Evolutionary conservation across 2,888 invertebrate species (phyloP).

Genomic region (Baronia brevicornis): DNA sequence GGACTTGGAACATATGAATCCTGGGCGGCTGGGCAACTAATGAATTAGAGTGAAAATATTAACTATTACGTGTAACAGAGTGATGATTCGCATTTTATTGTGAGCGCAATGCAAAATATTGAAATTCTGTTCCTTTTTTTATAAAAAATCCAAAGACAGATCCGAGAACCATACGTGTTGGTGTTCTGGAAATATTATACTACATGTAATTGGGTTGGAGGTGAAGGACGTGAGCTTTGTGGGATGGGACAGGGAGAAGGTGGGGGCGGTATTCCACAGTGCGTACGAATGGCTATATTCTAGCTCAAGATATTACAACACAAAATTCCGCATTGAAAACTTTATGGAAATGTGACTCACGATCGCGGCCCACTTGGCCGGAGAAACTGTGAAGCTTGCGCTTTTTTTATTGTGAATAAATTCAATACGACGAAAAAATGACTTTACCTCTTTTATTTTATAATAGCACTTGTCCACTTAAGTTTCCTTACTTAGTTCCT

Average conservation of each 20-base stretch:
- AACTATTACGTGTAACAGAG: too few relatives aligned
- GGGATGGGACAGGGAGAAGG: constrained; percentile 37
- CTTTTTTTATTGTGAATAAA: constrained; percentile 21
- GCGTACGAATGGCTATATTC: constrained; percentile 58
- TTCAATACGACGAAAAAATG: constrained; percentile 10
- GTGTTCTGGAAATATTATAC: constrained; percentile 35
- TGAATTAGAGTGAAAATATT: too few relatives aligned
- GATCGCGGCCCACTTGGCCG: constrained; percentile 54
- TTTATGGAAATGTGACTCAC: constrained; percentile 60
- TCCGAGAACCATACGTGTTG: too few relatives aligned
- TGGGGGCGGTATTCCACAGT: constrained; percentile 43
- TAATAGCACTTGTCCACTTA: too few relatives aligned
- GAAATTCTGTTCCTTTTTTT: too few relatives aligned
- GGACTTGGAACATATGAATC: too few relatives aligned
- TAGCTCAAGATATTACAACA: constrained; percentile 57
- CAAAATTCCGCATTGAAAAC: constrained; percentile 53
- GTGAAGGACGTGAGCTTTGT: constrained; percentile 46
- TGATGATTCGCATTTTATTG: too few relatives aligned
- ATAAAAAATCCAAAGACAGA: constrained; percentile 12
- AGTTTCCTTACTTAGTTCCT: too few relatives aligned
- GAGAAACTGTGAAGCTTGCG: constrained; percentile 49
- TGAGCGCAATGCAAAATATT: too few relatives aligned
- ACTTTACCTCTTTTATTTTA: too few relatives aligned
- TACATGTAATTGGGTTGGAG: constrained; percentile 60
- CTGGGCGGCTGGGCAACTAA: too few relatives aligned